Percentiles rank a stretch among this genome's conserved stretches.
Evolutionary conservation across 2,113 vertebrate genomes (phyloP).

Genomic region (Blennius ocellaris): DNA sequence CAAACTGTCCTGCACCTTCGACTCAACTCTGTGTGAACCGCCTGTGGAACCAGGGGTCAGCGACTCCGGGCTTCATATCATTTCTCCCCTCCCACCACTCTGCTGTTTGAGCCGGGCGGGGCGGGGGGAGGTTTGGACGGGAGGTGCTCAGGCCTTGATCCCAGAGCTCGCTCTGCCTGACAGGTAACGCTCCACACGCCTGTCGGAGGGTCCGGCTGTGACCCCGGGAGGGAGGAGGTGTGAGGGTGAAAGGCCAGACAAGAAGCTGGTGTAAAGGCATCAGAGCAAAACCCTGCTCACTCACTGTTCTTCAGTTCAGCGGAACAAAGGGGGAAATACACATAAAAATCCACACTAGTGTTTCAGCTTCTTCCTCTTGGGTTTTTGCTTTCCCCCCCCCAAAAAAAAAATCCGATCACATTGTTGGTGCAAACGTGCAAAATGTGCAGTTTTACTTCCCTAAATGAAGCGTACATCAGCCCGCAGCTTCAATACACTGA

Average conservation of each 20-base stretch:
- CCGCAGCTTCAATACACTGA: conserved; percentile 27
- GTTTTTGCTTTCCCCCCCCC: too few relatives aligned
- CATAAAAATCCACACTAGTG: background rate
- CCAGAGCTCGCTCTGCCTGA: conserved; percentile 48
- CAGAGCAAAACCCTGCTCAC: conserved; percentile 2
- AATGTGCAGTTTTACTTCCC: conserved; percentile 57
- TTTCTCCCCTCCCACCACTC: conserved; percentile 39
- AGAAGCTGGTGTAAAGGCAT: conserved; percentile 2
- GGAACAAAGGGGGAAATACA: background rate
- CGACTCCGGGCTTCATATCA: conserved; percentile 60
- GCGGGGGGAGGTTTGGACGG: conserved; percentile 22
- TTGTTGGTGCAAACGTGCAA: conserved; percentile 34
- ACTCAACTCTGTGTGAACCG: conserved; percentile 74
- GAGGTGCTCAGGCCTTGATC: conserved; percentile 43
- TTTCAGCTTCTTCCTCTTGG: background rate
- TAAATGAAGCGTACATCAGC: background rate
- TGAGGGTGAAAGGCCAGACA: conserved; percentile 56
- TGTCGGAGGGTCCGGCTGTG: conserved; percentile 54
- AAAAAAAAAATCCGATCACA: background rate
- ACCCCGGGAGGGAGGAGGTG: conserved; percentile 47
- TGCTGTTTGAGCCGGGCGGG: conserved; percentile 52
- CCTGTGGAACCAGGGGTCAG: conserved; percentile 66
- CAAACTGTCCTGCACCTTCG: conserved; percentile 49
- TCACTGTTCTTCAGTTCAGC: too few relatives aligned
- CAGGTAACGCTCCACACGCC: conserved; percentile 55